Evolutionary conservation across 2,113 vertebrate genomes (phyloP), one percentile per base, ranked within the genome.

Genomic region (Leucoraja erinaceus): DNA sequence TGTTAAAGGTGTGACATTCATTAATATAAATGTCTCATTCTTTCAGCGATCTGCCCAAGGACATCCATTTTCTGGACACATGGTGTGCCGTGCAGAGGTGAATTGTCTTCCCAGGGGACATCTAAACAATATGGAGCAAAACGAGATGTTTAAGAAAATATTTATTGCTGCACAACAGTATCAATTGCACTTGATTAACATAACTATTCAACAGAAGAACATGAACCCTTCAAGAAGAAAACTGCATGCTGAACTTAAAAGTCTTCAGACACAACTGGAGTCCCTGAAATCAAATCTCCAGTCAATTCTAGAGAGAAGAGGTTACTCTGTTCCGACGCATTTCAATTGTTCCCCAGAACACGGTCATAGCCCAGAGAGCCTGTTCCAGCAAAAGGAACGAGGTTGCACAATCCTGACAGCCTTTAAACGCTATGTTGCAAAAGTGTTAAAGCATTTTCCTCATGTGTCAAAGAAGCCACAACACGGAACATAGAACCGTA

Each of bases 11-110:
- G 28, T n/a, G 63, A 33, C 31, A 88, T 66, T 14, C 16, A 66
- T 88, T 33, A 63, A n/a, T 88, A 63, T n/a, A 31, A 63, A 9
- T 88, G 16, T 16, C 83, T 1, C 63, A 63, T 88, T 31, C 14
- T 88, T 88, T 88, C 83, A 88, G 83, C n/a, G 63, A 5, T 66
- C 59, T 88, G 28, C 28, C n/a, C 83, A 88, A 63, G 83, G 83
- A 31, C 11, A 2, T n/a, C 83, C 83, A 12, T n/a, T 54, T 10
- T 22, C 10, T 66, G 63, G 22, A 72, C 2, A 72, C 0, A 14
- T 3, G 16, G 5, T 31, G 2, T 88, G 59, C 83, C n/a, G 0
- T 31, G 11, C 14, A 28, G 12, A 18, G 11, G 59, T 88, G 83
- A 63, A 31, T 5, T 88, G 83, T n/a, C 83, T 88, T 63, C 83